These are phyloP conservation scores for Synergus japonicus DNA, from an alignment of 2,888 invertebrate species.

Conservation along the genomic window DNA sequence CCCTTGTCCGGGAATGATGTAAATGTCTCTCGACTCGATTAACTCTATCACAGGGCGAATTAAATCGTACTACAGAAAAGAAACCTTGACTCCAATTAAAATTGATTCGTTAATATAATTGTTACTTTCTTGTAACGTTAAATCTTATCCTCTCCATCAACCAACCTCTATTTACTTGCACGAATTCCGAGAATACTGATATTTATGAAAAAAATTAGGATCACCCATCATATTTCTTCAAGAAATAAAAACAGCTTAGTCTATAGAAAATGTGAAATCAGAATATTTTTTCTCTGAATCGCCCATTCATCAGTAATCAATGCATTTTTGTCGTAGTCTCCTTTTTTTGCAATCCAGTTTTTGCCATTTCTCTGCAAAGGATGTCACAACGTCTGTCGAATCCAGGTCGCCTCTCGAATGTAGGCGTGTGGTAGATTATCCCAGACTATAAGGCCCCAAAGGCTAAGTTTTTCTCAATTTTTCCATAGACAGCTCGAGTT, in stretches of 20 bases:
- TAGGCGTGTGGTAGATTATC: slow-evolving; percentile 12
- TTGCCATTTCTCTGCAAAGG: slow-evolving; percentile 58
- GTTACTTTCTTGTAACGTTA: not conserved
- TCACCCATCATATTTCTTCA: too few relatives aligned
- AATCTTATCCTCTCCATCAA: not conserved
- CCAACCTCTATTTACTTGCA: not conserved
- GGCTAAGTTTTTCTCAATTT: not conserved
- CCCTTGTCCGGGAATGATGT: slow-evolving; percentile 23
- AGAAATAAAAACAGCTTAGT: not conserved
- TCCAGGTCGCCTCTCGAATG: slow-evolving; percentile 56
- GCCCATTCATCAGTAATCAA: slow-evolving; percentile 9
- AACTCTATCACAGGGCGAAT: not conserved
- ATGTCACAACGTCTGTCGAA: slow-evolving; percentile 58
- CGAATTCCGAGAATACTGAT: not conserved
- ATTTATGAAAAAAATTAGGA: not conserved
- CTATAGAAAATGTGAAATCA: not conserved
- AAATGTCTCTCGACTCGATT: slow-evolving; percentile 18
- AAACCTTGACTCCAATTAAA: slow-evolving; percentile 1
- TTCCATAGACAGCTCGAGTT: not conserved
- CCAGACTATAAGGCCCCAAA: not conserved
- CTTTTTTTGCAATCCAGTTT: slow-evolving; percentile 55
- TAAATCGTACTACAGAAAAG: not conserved
- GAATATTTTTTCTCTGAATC: not conserved
- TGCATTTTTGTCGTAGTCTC: slow-evolving; percentile 2
- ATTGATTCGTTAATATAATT: not conserved